Evolutionary conservation across 2,797 vertebrate species (phyloP).

Genomic region (Sorex maritimensis): DNA sequence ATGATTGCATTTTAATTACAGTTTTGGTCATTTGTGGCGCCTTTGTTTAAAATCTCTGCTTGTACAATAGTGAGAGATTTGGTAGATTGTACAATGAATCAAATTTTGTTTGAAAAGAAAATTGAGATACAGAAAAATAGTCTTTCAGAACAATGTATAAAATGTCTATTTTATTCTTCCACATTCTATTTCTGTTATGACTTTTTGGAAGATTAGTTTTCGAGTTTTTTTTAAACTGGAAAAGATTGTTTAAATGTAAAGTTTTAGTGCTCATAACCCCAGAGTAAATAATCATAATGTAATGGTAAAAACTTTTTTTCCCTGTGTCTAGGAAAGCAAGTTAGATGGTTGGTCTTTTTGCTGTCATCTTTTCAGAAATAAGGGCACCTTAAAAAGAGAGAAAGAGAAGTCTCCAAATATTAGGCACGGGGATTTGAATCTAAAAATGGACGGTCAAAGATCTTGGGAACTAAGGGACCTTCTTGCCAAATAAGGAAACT

Average conservation of each 20-base stretch:
- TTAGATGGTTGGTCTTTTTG: conserved; percentile 56
- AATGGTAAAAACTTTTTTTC: conserved; percentile 14
- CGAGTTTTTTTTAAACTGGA: conserved; percentile 62
- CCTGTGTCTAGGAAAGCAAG: conserved; percentile 61
- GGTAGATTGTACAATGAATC: conserved; percentile 76
- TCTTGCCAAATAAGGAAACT: conserved; percentile 93
- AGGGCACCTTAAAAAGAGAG: conserved; percentile 61
- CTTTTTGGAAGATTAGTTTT: conserved; percentile 49
- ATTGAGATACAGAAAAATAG: conserved; percentile 74
- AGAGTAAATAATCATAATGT: conserved; percentile 48
- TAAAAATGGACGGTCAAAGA: conserved; percentile 91
- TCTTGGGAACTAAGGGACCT: conserved; percentile 90
- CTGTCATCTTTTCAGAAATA: conserved; percentile 56
- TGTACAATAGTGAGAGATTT: conserved; percentile 77
- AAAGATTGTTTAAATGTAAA: conserved; percentile 67
- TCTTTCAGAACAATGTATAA: conserved; percentile 46
- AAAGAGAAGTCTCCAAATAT: conserved; percentile 77
- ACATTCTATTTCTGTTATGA: conserved; percentile 66
- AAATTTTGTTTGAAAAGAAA: conserved; percentile 78
- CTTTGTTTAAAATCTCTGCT: conserved; percentile 64
- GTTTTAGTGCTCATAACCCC: conserved; percentile 56
- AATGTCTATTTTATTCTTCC: conserved; percentile 67
- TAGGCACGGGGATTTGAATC: conserved; percentile 86
- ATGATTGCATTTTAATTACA: conserved; percentile 78
- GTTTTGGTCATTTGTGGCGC: conserved; percentile 77